phyloP scores from a whole-genome alignment of 2,113 vertebrate genomes.

The Physeter macrocephalus region DNA sequence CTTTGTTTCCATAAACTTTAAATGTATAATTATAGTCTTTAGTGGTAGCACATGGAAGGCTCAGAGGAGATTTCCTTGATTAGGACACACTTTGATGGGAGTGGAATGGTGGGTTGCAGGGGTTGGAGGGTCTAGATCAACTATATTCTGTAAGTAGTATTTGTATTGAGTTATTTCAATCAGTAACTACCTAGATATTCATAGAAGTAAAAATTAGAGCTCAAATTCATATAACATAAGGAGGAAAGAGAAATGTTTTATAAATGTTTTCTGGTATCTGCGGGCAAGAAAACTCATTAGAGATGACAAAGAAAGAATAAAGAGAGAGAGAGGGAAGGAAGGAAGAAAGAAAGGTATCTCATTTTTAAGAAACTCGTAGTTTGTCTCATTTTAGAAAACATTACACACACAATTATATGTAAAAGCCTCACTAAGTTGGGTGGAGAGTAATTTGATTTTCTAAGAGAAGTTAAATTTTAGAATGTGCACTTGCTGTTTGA shows the following conservation, averaged over 20 bases:
- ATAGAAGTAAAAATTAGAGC: background rate
- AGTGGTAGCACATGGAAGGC: background rate
- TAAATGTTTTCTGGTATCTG: background rate
- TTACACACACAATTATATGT: background rate
- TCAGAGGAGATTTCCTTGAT: background rate
- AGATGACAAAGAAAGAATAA: background rate
- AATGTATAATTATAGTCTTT: background rate
- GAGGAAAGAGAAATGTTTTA: background rate
- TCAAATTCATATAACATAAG: background rate
- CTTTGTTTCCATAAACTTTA: slow-evolving; percentile 35
- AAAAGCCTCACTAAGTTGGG: background rate
- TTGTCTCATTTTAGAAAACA: background rate
- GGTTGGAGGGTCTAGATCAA: background rate
- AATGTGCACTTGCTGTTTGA: background rate
- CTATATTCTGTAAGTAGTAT: background rate
- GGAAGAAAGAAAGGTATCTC: background rate
- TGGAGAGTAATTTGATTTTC: slow-evolving; percentile 12
- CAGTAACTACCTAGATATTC: background rate
- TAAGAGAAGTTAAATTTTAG: background rate
- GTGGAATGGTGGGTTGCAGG: background rate
- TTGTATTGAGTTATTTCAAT: background rate
- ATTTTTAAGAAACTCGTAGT: background rate
- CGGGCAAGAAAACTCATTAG: background rate
- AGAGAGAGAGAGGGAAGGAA: background rate
- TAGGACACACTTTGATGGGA: background rate